Evolutionary conservation across 2,797 vertebrate species (phyloP), one percentile per base, ranked within the genome.

Genomic region (Acanthis flammea): DNA sequence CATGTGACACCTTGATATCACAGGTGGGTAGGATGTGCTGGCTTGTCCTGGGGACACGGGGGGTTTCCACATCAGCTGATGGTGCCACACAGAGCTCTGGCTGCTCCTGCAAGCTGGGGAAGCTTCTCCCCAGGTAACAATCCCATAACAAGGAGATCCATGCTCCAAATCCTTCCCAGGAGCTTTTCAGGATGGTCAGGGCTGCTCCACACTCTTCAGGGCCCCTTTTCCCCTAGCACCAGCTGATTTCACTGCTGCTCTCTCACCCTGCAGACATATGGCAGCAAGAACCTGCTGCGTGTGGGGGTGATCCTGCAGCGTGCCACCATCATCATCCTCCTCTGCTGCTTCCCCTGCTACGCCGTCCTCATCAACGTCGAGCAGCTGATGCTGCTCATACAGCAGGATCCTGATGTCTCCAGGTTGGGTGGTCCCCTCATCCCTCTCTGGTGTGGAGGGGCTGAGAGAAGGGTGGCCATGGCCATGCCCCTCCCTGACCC

Each of bases 1-100:
- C 99, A 2, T 99, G 99, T 76, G 99, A 99, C 94, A 99, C 99
- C 2, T 98, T 99, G 72, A 98, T 99, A 90, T 99, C 99, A 63
- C 99, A 99, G 98, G 99, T 98, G 92, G 83, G 91, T 90, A 24
- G 22, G 51, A 67, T 35, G 1, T 3, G 24, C 63, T 62, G 77
- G 28, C 33, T 45, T 48, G 3, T 62, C 50, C 61, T 74, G 42
- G 45, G 33, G 50, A 18, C 16, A 23, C 0, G 0, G 55, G 54
- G 73, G 35, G 4, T 48, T 57, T 86, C 57, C 54, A 51, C 23
- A 16, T 35, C 1, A 1, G 23, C 61, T 71, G 74, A 22, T 55
- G 63, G 27, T 73, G 62, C 30, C 27, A 24, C 39, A 4, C 0
- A 2, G 54, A 55, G 58, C 53, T 37, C 39, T 3, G 14, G 67